Conservation (phyloP, 2,888 invertebrate species). For the Lobophora halterata region DNA sequence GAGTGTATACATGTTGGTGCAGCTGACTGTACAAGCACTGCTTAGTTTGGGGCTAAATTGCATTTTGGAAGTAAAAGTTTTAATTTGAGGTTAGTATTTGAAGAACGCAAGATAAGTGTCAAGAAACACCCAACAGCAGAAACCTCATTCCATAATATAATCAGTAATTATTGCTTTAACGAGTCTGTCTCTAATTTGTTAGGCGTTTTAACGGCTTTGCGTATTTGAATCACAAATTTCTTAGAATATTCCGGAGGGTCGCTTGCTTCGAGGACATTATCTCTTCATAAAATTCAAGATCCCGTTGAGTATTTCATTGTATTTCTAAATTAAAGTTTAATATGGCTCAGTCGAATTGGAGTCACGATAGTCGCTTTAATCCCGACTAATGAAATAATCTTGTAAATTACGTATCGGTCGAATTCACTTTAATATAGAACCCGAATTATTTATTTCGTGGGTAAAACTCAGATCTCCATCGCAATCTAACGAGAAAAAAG, state of each 20-base stretch:
- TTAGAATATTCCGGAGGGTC: constrained; percentile 78
- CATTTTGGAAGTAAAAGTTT: no score
- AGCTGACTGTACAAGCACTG: no score
- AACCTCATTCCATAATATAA: constrained; percentile 71
- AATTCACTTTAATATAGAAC: not conserved
- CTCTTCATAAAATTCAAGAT: constrained; percentile 79
- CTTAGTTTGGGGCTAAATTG: no score
- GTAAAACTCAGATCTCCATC: no score
- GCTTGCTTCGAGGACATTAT: constrained; percentile 76
- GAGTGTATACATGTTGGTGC: no score
- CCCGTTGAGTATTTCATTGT: constrained; percentile 70
- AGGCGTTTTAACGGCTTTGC: constrained; percentile 80
- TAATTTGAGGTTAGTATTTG: no score
- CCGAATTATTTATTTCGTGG: not conserved
- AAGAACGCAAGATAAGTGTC: no score
- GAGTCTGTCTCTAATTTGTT: constrained; percentile 80
- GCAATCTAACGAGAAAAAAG: no score
- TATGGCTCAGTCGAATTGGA: constrained; percentile 41
- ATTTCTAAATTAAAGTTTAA: constrained; percentile 65
- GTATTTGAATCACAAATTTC: constrained; percentile 81
- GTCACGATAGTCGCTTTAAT: constrained; percentile 16
- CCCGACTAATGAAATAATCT: constrained; percentile 16
- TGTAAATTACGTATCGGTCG: constrained; percentile 6
- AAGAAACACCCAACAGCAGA: constrained; percentile 24
- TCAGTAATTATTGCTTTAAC: constrained; percentile 79